A percentile compares a stretch with the other conserved stretches of the same genome.
These are phyloP conservation scores for Chunga burmeisteri DNA, from an alignment of 2,113 vertebrate species.

Conservation along the genomic window DNA sequence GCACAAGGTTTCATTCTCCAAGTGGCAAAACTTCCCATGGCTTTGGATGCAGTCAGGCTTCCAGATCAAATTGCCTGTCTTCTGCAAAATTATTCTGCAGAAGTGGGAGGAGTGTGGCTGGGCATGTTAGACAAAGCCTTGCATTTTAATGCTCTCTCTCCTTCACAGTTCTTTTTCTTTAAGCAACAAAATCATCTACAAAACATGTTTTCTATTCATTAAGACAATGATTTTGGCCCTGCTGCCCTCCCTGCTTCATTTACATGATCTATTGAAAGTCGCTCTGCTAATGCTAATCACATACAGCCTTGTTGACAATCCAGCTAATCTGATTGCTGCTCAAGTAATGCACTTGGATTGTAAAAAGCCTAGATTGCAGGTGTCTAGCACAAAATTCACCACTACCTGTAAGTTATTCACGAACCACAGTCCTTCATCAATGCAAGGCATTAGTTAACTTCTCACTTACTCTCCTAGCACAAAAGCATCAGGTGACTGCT, in stretches of 20 bases:
- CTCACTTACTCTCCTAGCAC: background rate
- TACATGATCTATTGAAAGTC: constrained; percentile 7
- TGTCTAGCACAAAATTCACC: background rate
- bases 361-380: background rate
- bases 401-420: background rate
- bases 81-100: background rate
- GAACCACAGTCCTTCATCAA: background rate
- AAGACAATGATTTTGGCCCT: background rate
- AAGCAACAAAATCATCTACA: background rate
- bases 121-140: background rate
- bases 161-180: background rate
- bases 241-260: constrained; percentile 12
- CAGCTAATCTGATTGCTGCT: background rate
- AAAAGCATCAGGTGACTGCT: background rate
- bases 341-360: background rate
- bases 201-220: constrained; percentile 21
- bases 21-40: background rate
- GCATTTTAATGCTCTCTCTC: background rate
- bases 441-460: background rate
- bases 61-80: background rate
- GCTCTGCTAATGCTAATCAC: constrained; percentile 1
- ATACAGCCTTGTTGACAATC: background rate
- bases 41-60: background rate
- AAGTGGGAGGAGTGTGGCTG: background rate
- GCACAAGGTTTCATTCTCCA: background rate